Conservation (phyloP, 1,140 invertebrate genomes). For the Drosophila pruinosa region DNA sequence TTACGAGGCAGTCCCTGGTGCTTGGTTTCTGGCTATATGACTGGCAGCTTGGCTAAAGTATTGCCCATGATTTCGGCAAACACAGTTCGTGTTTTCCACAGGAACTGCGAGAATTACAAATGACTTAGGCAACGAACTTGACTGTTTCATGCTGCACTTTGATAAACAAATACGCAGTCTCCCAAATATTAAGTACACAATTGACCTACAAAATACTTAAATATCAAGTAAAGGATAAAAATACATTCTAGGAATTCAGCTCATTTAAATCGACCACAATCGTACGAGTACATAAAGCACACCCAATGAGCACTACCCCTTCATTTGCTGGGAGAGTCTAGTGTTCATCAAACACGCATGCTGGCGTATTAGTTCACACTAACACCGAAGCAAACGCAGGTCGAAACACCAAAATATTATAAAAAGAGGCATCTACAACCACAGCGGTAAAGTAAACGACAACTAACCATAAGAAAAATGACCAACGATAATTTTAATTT, state of each 20-base stretch:
- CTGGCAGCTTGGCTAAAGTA: conserved; percentile 18
- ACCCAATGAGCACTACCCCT: not conserved
- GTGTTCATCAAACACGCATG: conserved; percentile 36
- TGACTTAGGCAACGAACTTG: conserved; percentile 40
- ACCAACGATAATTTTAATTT: conserved; percentile 82
- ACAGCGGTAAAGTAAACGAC: conserved; percentile 73
- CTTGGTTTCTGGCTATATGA: not conserved
- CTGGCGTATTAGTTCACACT: conserved; percentile 32
- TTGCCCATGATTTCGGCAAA: conserved; percentile 3
- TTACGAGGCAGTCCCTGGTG: conserved; percentile 33
- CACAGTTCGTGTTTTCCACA: not conserved
- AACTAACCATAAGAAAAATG: conserved; percentile 82
- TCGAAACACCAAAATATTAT: conserved; percentile 56
- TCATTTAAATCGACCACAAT: not conserved
- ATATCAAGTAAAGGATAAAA: not conserved
- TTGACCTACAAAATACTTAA: conserved; percentile 15
- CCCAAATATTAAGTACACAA: not conserved
- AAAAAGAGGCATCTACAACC: conserved; percentile 55
- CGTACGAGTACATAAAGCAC: no score
- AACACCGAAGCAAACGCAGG: conserved; percentile 61
- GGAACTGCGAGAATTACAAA: conserved; percentile 10
- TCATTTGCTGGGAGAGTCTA: not conserved
- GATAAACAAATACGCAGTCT: no score
- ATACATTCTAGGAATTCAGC: not conserved
- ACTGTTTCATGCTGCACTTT: not conserved